Percentiles rank a stretch among this genome's conserved stretches.
phyloP scores from a whole-genome alignment of 2,113 vertebrate species.

The Genyomyrus donnyi region DNA sequence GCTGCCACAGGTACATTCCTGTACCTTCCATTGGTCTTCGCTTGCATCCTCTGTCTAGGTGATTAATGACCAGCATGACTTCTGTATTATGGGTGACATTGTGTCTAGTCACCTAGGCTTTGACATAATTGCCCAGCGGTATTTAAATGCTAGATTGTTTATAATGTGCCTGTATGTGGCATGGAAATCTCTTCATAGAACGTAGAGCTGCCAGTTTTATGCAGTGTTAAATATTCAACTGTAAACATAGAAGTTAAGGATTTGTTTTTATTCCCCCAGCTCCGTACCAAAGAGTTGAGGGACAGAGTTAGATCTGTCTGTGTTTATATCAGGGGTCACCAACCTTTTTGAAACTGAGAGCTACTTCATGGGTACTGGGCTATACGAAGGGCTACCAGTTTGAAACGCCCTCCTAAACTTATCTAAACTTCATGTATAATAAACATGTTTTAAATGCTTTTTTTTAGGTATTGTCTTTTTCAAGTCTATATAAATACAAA shows the following conservation, averaged over 20 bases:
- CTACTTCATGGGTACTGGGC: too few relatives aligned
- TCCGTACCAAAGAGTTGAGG: not conserved
- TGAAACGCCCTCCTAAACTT: too few relatives aligned
- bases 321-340: too few relatives aligned
- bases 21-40: not conserved
- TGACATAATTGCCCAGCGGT: not conserved
- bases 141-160: not conserved
- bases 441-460: too few relatives aligned
- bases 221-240: not conserved
- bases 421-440: too few relatives aligned
- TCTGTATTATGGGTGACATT: slow-evolving; percentile 40
- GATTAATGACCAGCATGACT: slow-evolving; percentile 36
- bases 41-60: slow-evolving; percentile 34
- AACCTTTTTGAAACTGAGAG: too few relatives aligned
- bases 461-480: too few relatives aligned
- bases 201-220: not conserved
- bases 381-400: too few relatives aligned
- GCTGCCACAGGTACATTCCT: not conserved
- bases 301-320: not conserved
- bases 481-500: too few relatives aligned
- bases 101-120: slow-evolving; percentile 28
- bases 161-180: not conserved
- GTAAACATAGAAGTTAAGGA: not conserved
- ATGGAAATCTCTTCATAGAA: not conserved
- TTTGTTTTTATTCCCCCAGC: not conserved